phyloP scores from a whole-genome alignment of 2,113 vertebrate genomes.

The Halichoeres trimaculatus region DNA sequence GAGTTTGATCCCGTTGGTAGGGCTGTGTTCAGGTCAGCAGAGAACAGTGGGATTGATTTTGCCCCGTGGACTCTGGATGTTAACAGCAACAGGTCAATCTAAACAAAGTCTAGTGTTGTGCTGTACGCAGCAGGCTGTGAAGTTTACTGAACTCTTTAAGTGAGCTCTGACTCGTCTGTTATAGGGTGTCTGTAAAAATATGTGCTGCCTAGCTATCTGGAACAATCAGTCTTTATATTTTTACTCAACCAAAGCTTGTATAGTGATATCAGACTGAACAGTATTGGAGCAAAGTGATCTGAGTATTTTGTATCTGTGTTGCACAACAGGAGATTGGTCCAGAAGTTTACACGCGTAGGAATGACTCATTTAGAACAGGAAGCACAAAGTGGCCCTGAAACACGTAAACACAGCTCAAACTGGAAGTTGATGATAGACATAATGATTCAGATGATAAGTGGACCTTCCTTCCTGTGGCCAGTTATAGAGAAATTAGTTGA shows the following conservation, averaged over 20 bases:
- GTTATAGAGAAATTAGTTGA: background rate
- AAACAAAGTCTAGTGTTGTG: conserved; percentile 35
- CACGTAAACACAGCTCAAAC: background rate
- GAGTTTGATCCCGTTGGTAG: conserved; percentile 42
- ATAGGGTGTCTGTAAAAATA: conserved; percentile 39
- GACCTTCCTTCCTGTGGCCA: background rate
- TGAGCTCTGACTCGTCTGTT: conserved; percentile 23
- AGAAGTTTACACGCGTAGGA: conserved; percentile 48
- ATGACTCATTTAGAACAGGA: conserved; percentile 39
- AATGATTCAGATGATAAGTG: background rate
- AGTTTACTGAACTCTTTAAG: conserved; percentile 35
- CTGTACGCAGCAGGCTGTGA: conserved; percentile 13
- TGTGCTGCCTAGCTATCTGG: conserved; percentile 31
- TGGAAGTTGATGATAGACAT: background rate
- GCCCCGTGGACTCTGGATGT: conserved; percentile 30
- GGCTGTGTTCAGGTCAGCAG: conserved; percentile 31
- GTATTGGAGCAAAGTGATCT: conserved; percentile 23
- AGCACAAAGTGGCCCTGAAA: conserved; percentile 18
- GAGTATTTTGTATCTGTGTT: conserved; percentile 28
- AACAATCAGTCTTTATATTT: conserved; percentile 45
- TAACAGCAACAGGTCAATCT: conserved; percentile 27
- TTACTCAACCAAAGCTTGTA: conserved; percentile 62
- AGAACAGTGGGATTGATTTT: conserved; percentile 33
- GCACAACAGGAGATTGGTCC: conserved; percentile 39
- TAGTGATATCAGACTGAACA: conserved; percentile 6